Percentiles rank a stretch among this genome's conserved stretches.
These are phyloP conservation scores for Caracal caracal DNA, from an alignment of 2,113 vertebrate species.

Conservation along the genomic window DNA sequence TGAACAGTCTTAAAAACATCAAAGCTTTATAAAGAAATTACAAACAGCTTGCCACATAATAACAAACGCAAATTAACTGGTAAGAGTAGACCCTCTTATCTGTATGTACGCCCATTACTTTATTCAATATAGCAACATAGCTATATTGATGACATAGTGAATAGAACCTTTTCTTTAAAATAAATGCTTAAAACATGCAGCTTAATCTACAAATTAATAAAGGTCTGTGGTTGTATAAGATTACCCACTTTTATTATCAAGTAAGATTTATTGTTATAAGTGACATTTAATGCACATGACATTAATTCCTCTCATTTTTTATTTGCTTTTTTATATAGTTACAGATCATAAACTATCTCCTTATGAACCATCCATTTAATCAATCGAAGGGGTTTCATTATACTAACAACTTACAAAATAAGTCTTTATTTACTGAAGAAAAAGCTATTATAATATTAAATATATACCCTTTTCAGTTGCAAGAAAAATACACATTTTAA, in stretches of 20 bases:
- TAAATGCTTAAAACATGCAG: not conserved
- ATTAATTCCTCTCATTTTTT: conserved; percentile 21
- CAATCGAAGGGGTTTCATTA: not conserved
- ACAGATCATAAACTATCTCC: conserved; percentile 26
- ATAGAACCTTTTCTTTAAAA: not conserved
- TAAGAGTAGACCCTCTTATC: not conserved
- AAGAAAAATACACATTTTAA: not conserved
- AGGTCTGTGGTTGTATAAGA: not conserved
- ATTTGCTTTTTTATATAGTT: conserved; percentile 32
- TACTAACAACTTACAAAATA: not conserved
- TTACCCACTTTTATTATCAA: not conserved
- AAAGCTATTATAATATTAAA: not conserved
- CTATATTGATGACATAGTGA: not conserved
- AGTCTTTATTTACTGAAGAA: not conserved
- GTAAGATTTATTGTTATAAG: not conserved
- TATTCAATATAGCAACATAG: not conserved
- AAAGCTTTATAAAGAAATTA: not conserved
- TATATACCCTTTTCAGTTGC: conserved; percentile 27
- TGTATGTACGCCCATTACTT: not conserved
- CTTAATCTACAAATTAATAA: conserved; percentile 6
- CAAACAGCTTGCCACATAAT: not conserved
- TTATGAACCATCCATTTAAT: conserved; percentile 4
- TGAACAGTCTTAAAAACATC: not conserved
- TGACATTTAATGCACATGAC: not conserved
- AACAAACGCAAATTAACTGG: not conserved